phyloP scores from a whole-genome alignment of 2,888 invertebrate genomes.

The Cistogaster globosa region DNA sequence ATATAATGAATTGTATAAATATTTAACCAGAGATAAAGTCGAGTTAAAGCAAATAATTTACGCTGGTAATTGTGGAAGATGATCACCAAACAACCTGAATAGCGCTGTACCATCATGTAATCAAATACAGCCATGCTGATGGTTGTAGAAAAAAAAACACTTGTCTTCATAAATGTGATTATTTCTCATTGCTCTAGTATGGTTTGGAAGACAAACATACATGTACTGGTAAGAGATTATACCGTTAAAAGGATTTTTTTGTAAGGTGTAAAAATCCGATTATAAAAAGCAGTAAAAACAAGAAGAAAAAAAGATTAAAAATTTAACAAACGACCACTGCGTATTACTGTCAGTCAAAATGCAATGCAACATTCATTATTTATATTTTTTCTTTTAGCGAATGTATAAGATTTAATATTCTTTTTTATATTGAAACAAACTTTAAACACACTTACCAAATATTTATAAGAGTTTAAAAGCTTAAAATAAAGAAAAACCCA shows the following conservation, averaged over 20 bases:
- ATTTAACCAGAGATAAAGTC: conserved; percentile 46
- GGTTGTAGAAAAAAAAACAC: conserved; percentile 5
- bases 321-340: conserved; percentile 14
- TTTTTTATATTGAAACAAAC: not conserved
- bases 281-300: conserved; percentile 56
- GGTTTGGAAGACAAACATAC: no score
- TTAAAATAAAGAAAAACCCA: no score
- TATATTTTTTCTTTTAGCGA: not conserved
- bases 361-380: conserved; percentile 56
- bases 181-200: not conserved
- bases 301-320: conserved; percentile 4
- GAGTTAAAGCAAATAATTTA: conserved; percentile 52
- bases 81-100: conserved; percentile 48
- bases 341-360: conserved; percentile 60
- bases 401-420: not conserved
- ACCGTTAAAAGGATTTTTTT: conserved; percentile 53
- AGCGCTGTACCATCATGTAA: not conserved
- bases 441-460: not conserved
- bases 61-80: conserved; percentile 60
- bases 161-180: conserved; percentile 47
- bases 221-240: not conserved
- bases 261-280: conserved; percentile 65
- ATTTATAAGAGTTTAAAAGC: no score
- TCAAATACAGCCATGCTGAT: not conserved
- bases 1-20: conserved; percentile 7